Base-by-base conservation (phyloP, 1,140 invertebrate species). In the Spodoptera frugiperda region DNA sequence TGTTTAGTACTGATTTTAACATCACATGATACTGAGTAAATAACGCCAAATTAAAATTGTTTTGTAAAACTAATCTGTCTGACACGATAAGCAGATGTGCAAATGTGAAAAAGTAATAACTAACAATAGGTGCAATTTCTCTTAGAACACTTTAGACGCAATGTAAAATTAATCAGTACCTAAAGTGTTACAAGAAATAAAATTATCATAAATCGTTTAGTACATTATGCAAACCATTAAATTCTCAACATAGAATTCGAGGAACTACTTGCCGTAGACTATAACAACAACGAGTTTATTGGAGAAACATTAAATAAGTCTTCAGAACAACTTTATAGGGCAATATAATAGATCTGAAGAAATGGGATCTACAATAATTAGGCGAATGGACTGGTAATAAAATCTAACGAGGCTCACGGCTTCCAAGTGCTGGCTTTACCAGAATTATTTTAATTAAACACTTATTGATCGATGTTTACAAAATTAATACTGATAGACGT, bases 331-430 rank as follows among this genome's bases (percentile, higher is more conserved):
- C 33, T 68, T 68, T 68, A 68, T 53, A 53, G 65, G 33, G 21
- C 65, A 53, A 68, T 68, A 53, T 53, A 51, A 53, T 68, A 51
- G 65, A 68, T 68, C 49, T 53, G 53, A 67, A 68, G 65, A 51
- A 68, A 68, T 46, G 6, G n/a, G 21, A n/a, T 30, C 65, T 49
- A 49, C 65, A 39, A 53, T 68, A 68, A 68, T 68, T 68, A 53
- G 49, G 15, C 65, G 25, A 68, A 68, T 68, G 53, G 48, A 17
- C 21, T 30, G 39, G 48, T 51, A 68, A 68, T 68, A 68, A 68
- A 68, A 53, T 67, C 5, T 14, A 53, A 30, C 19, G 9, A 17
- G 48, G 65, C 63, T 67, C 51, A 65, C 61, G 61, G 6, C 19
- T 17, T 3, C 6, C 19, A 53, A 68, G 19, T 53, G 21, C 19